Conservation (phyloP, 2,888 invertebrate species). For the Leptopterna dolabrata region DNA sequence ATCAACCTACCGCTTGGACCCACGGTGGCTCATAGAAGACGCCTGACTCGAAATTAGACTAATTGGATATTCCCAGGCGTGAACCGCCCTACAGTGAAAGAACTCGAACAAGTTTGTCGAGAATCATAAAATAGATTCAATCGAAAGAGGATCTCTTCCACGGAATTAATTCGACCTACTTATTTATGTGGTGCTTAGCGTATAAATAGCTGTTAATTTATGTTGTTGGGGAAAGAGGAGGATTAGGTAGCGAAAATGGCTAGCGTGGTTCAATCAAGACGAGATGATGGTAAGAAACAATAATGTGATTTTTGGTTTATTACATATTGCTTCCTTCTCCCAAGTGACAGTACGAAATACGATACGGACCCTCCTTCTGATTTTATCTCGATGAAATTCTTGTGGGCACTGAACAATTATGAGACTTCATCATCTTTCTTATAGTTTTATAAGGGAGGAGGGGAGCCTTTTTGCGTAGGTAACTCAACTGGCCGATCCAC, state of each 20-base stretch:
- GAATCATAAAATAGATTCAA: neutral
- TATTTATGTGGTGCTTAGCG: constrained; percentile 3
- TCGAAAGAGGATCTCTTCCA: neutral
- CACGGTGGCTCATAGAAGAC: neutral
- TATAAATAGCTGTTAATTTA: neutral
- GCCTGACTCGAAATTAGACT: neutral
- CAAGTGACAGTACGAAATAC: neutral
- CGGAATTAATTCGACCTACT: neutral
- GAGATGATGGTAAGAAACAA: neutral
- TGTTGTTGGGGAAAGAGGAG: neutral
- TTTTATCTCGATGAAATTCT: neutral
- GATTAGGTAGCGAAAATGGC: neutral
- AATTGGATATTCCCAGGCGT: neutral
- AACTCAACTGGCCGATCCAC: too few species aligned
- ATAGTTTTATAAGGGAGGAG: too few species aligned
- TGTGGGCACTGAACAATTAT: neutral
- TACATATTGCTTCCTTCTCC: neutral
- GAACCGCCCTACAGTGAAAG: neutral
- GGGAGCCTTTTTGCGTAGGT: too few species aligned
- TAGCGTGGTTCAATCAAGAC: neutral
- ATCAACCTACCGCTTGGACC: neutral
- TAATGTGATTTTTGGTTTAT: constrained; percentile 7
- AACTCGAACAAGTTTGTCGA: neutral
- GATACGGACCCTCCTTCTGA: neutral
- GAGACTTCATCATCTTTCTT: neutral